Evolutionary conservation across 2,888 invertebrate genomes (phyloP), one percentile per base, ranked within the genome.

Genomic region (Eupithecia exiguata): DNA sequence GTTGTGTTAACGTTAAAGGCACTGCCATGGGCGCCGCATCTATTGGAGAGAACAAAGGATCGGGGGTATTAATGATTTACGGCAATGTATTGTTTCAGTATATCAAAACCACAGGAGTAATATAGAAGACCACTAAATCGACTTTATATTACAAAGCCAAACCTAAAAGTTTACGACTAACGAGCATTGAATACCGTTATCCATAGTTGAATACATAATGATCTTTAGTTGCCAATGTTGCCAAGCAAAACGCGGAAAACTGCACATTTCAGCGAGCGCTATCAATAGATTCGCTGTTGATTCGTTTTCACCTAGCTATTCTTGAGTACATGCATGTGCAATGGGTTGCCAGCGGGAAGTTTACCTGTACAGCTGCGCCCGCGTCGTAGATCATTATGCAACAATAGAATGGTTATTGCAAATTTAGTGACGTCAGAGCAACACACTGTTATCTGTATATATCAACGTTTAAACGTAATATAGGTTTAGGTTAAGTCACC

Each of bases 321-420:
- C 70, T 72, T 71, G 77, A 69, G 61, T 70, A n/a, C n/a, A 71
- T 71, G 70, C 68, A 63, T 69, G 71, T 71, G 63, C 68, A n/a
- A 71, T 36, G 43, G 65, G 78, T 80, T 80, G 80, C 80, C 77
- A 80, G 70, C 74, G 67, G 80, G 78, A 79, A 79, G 74, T 78
- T 74, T 69, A 74, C 74, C 74, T 70, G 75, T 43, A 66, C 69
- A 69, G 65, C 76, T 72, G 69, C 66, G 70, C 62, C 46, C 40
- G 71, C 71, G 70, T 61, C 67, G 18, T 12, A n/a, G 5, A 68
- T 30, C 43, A 62, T 73, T 76, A 76, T 69, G 71, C 62, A 74
- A 76, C 63, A 21, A 69, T 49, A 69, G 61, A 49, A 40, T 5
- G 58, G 70, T 71, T 49, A 70, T 66, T 67, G 30, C n/a, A 68